Percentiles rank a stretch among this genome's conserved stretches.
Conservation (phyloP, 2,888 invertebrate species). For the Marronus borbonicus region DNA sequence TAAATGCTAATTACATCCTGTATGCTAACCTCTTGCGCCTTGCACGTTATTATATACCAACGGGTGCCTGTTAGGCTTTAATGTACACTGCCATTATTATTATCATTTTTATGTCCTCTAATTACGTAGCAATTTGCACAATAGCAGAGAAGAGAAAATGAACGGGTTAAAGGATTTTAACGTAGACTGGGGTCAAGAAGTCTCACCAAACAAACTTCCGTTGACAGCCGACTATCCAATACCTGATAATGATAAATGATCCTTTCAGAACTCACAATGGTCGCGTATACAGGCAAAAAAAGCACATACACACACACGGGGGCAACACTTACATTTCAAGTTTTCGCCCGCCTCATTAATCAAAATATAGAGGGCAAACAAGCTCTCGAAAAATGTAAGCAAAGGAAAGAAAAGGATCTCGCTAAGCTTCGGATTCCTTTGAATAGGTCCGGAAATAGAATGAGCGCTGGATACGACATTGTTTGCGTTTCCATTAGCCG, state of each 20-base stretch:
- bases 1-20: too few species aligned
- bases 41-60: background rate
- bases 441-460: constrained; percentile 58
- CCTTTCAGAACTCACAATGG: constrained; percentile 21
- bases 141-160: background rate
- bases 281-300: background rate
- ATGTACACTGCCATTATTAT: background rate
- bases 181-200: constrained; percentile 37
- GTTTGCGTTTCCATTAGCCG: constrained; percentile 58
- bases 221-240: constrained; percentile 38
- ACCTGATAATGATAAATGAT: constrained; percentile 42
- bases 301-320: background rate
- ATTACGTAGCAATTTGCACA: background rate
- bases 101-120: background rate
- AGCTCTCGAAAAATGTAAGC: constrained; percentile 24
- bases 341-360: constrained; percentile 40
- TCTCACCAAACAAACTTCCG: constrained; percentile 25
- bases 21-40: too few species aligned
- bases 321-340: constrained; percentile 6
- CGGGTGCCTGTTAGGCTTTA: background rate
- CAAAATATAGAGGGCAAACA: constrained; percentile 41
- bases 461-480: constrained; percentile 57
- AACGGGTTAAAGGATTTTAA: constrained; percentile 29
- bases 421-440: constrained; percentile 54
- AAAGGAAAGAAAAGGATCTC: constrained; percentile 27